Conservation (phyloP, 2,888 invertebrate genomes). For the Drosophila basisetae region DNA sequence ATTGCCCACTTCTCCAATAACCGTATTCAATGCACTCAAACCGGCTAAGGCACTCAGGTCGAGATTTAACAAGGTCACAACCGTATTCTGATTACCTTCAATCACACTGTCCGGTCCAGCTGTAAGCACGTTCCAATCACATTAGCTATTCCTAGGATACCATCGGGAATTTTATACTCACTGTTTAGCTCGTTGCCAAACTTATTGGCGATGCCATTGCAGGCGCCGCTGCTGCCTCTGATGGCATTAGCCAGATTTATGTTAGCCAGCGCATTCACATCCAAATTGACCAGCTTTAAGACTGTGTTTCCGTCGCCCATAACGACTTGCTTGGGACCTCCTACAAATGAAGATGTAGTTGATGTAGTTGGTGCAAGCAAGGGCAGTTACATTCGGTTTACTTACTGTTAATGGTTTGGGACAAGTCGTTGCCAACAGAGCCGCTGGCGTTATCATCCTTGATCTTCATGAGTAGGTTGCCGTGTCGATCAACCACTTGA, state of each 20-base stretch:
- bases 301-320: conserved; percentile 53
- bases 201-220: conserved; percentile 44
- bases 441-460: conserved; percentile 17
- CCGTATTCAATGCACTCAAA: conserved; percentile 38
- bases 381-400: not conserved
- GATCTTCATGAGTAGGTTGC: conserved; percentile 38
- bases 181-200: conserved; percentile 36
- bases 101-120: conserved; percentile 43
- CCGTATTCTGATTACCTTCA: conserved; percentile 49
- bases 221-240: conserved; percentile 53
- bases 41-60: conserved; percentile 30
- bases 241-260: conserved; percentile 53
- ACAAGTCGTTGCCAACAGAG: conserved; percentile 21
- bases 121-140: conserved; percentile 9
- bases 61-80: conserved; percentile 50
- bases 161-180: conserved; percentile 7
- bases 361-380: fast-evolving
- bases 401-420: conserved; percentile 33
- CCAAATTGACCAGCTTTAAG: conserved; percentile 53
- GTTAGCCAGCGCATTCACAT: conserved; percentile 33
- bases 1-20: conserved; percentile 51
- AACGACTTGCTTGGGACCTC: conserved; percentile 43
- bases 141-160: not conserved
- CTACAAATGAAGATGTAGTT: conserved; percentile 20
- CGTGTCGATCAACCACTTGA: conserved; percentile 39